These are phyloP conservation scores for Nothocercus nigrocapillus DNA, from an alignment of 2,113 vertebrate genomes.

Conservation along the genomic window DNA sequence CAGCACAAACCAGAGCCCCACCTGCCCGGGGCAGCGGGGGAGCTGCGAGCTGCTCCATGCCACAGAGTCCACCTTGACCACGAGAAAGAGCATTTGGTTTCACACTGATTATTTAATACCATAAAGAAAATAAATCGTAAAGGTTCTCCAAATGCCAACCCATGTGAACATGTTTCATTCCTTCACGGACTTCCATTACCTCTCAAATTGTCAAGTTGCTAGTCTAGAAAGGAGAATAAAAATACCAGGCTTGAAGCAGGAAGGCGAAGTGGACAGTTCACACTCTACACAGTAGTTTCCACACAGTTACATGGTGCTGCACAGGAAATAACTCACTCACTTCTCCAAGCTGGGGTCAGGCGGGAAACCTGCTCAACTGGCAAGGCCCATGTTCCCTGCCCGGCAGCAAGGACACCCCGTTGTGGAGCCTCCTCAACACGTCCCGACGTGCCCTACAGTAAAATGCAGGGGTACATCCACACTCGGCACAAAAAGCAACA, in stretches of 20 bases:
- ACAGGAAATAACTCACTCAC: neutral
- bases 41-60: neutral
- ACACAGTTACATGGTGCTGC: accelerated
- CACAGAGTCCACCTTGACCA: neutral
- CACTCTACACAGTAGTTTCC: neutral
- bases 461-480: neutral
- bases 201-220: neutral
- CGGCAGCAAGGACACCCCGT: neutral
- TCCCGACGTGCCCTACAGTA: neutral
- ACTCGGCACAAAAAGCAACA: neutral
- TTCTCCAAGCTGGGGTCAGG: neutral
- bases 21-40: neutral
- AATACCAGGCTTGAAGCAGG: neutral
- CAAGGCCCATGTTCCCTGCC: accelerated
- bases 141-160: neutral
- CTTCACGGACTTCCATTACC: neutral
- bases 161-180: neutral
- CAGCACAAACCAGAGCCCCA: neutral
- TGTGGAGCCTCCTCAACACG: neutral
- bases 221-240: neutral
- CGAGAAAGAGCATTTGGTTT: neutral
- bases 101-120: conserved; percentile 12
- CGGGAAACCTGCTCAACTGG: neutral
- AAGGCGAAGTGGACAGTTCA: neutral
- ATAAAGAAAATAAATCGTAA: neutral